Conservation (phyloP, 2,797 vertebrate species). For the Lagodon rhomboides region DNA sequence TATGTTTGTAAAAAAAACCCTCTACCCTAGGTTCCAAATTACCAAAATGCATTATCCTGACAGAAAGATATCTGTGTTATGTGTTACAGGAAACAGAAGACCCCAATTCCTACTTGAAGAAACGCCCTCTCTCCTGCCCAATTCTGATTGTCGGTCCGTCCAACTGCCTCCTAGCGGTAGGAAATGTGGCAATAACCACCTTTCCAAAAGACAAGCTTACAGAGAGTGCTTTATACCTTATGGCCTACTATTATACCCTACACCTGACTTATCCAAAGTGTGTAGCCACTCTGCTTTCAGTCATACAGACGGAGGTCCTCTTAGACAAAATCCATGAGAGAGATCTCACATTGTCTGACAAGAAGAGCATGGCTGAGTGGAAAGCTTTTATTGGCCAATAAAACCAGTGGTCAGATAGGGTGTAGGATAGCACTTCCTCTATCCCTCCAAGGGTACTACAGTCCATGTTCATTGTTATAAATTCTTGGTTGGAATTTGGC, state of each 20-base stretch:
- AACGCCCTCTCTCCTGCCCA: slow-evolving; percentile 39
- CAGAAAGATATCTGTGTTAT: slow-evolving; percentile 36
- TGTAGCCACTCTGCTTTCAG: slow-evolving; percentile 55
- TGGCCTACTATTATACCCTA: slow-evolving; percentile 52
- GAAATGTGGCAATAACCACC: not conserved
- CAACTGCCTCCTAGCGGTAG: slow-evolving; percentile 14
- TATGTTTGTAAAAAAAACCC: slow-evolving; percentile 24
- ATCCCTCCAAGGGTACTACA: not conserved
- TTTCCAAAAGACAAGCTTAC: slow-evolving; percentile 5
- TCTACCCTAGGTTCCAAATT: slow-evolving; percentile 14
- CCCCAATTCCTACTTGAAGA: slow-evolving; percentile 44
- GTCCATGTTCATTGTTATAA: not conserved
- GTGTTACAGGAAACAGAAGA: slow-evolving; percentile 54
- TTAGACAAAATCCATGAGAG: slow-evolving; percentile 50
- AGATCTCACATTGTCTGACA: slow-evolving; percentile 47
- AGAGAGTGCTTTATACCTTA: slow-evolving; percentile 40
- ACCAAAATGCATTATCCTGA: slow-evolving; percentile 26
- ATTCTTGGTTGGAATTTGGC: not conserved
- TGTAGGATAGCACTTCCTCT: slow-evolving; percentile 8
- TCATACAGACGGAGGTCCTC: slow-evolving; percentile 47
- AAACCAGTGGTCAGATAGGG: slow-evolving; percentile 10
- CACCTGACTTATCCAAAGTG: slow-evolving; percentile 50
- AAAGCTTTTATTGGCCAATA: slow-evolving; percentile 57
- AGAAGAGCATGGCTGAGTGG: slow-evolving; percentile 49
- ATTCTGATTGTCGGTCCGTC: slow-evolving; percentile 14